Evolutionary conservation across 2,888 invertebrate species (phyloP), one percentile per base, ranked within the genome.

Genomic region (Euphydryas editha): DNA sequence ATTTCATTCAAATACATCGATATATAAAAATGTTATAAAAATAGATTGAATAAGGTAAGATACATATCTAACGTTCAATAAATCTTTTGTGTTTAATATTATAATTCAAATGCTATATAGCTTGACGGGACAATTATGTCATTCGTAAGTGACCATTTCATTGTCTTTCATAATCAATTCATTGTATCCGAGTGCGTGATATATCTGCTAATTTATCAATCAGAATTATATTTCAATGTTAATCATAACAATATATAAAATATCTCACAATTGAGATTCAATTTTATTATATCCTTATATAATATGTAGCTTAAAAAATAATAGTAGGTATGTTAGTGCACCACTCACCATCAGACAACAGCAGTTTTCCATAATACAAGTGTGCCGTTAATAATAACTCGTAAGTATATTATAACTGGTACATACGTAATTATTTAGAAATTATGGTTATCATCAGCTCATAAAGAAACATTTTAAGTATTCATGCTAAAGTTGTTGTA

Each of bases 361-460:
- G n/a, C 15, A 51, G 49, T 21, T 51, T 51, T 49, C 49, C 15
- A 30, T 51, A 51, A 51, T 24, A 13, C 20, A 13, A 11, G 20
- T 20, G 49, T 51, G 49, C 13, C 47, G 47, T 51, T 11, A 51
- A 24, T 21, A 51, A 24, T 24, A n/a, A 1, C 11, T 20, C 20
- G 15, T 6, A 51, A 15, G 21, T 24, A 24, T 24, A 30, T 30
- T 30, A 10, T 5, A 51, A 24, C 24, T 39, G 39, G 18, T 21
- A 49, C 20, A 17, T 46, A 78, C 75, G 85, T 86, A 88, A 89
- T 89, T 90, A 91, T 91, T 91, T 90, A 76, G 80, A 85, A 83
- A 88, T 89, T 89, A 91, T 88, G 88, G 89, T 90, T 21, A 51
- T 51, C 15, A 15, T 13, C 24, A 21, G 20, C 21, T 49, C 13